These are phyloP conservation scores for Anthopleura xanthogrammica DNA, from an alignment of 92 coral and sea anemone species.

Conservation along the genomic window DNA sequence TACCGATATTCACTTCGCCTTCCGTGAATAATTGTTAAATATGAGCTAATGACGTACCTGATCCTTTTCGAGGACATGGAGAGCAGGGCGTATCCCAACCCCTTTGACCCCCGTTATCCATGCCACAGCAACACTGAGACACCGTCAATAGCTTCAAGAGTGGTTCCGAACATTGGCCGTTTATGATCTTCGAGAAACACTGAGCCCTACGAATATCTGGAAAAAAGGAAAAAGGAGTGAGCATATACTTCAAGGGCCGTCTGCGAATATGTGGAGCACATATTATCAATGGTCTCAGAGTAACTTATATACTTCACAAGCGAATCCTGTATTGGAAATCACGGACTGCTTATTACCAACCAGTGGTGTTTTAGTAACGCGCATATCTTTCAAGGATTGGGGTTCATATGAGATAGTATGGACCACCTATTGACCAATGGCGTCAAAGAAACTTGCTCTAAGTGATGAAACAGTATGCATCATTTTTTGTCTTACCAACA, in stretches of 20 bases:
- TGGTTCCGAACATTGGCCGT: constrained; percentile 68
- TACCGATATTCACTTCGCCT: no score
- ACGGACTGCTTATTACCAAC: no score
- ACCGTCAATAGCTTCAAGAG: constrained; percentile 69
- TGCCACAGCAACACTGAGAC: constrained; percentile 96
- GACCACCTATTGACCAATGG: no score
- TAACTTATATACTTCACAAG: no score
- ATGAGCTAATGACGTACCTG: constrained; percentile 37
- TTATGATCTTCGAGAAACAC: constrained; percentile 65
- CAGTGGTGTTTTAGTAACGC: no score
- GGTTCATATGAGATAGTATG: no score
- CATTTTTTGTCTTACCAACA: constrained; percentile 52
- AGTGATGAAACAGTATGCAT: background rate
- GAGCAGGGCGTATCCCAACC: constrained; percentile 86
- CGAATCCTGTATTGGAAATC: no score
- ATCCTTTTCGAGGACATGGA: constrained; percentile 70
- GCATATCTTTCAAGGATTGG: no score
- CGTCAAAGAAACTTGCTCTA: no score
- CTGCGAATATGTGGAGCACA: no score
- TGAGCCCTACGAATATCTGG: constrained; percentile 74
- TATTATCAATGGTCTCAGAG: no score
- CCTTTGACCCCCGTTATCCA: constrained; percentile 78
- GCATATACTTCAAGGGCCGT: no score
- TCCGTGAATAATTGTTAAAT: background rate
- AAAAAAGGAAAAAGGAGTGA: background rate